These are phyloP conservation scores for Silurus asotus DNA, from an alignment of 2,113 vertebrate genomes.

Conservation along the genomic window DNA sequence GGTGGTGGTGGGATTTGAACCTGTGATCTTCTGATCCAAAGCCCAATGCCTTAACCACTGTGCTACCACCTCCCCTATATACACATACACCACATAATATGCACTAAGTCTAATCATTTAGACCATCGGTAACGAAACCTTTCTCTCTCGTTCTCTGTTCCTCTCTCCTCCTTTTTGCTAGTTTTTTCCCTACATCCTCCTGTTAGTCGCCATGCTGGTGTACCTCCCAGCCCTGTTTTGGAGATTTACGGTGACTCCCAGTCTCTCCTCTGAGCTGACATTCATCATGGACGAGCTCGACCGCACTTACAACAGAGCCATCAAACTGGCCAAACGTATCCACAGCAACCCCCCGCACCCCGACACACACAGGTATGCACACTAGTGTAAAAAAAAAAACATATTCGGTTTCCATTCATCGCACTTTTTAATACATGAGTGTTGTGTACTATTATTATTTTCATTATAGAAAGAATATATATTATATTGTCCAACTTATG, in stretches of 20 bases:
- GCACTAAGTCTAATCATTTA: too few species aligned
- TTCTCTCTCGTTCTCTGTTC: background rate
- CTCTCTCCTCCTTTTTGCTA: slow-evolving; percentile 51
- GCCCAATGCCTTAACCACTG: too few species aligned
- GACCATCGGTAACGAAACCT: background rate
- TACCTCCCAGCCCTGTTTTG: slow-evolving; percentile 88
- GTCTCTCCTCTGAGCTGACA: slow-evolving; percentile 87
- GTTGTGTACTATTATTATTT: background rate
- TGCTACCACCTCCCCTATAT: too few species aligned
- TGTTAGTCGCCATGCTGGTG: slow-evolving; percentile 85
- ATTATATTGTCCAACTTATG: too few species aligned
- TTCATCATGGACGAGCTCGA: slow-evolving; percentile 96
- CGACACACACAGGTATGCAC: slow-evolving; percentile 9
- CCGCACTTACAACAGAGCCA: slow-evolving; percentile 87
- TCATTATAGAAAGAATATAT: background rate
- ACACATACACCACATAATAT: too few species aligned
- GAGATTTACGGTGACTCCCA: slow-evolving; percentile 82
- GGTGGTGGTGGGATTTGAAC: too few species aligned
- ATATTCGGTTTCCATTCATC: background rate
- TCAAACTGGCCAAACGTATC: slow-evolving; percentile 82
- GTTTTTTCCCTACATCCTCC: slow-evolving; percentile 94
- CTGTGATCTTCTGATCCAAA: too few species aligned
- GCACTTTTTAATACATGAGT: background rate
- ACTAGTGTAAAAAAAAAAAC: background rate
- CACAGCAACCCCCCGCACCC: background rate